Evolutionary conservation across 2,797 vertebrate species (phyloP).

Genomic region (Lacerta bilineata): DNA sequence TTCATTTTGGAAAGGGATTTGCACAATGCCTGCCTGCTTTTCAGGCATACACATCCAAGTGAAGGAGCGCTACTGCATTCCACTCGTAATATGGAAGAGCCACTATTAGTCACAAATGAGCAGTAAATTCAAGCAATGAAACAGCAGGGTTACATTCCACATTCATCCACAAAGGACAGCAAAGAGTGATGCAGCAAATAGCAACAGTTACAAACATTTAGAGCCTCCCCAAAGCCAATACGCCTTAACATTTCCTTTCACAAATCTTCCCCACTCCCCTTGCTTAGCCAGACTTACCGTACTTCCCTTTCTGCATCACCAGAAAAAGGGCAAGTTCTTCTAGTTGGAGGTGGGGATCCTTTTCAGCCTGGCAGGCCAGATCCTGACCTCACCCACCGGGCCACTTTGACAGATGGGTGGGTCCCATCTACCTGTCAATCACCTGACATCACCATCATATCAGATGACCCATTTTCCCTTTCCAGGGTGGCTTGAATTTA

Average conservation of each 20-base stretch:
- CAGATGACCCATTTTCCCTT: too few species aligned
- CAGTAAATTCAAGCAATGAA: conserved; percentile 65
- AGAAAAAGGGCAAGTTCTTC: too few species aligned
- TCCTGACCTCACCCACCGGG: too few species aligned
- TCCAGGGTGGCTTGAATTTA: too few species aligned
- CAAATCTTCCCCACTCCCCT: background rate
- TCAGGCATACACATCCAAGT: conserved; percentile 40
- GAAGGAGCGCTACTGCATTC: conserved; percentile 65
- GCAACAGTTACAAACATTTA: background rate
- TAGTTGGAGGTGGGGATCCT: too few species aligned
- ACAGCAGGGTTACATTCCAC: conserved; percentile 56
- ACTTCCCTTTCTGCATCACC: background rate
- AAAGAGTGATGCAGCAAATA: conserved; percentile 59
- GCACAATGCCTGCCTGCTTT: conserved; percentile 62
- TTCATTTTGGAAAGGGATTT: conserved; percentile 67
- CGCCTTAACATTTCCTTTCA: background rate
- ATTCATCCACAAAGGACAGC: background rate
- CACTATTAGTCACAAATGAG: conserved; percentile 62
- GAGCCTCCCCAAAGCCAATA: background rate
- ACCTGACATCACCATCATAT: too few species aligned
- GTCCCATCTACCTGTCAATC: too few species aligned
- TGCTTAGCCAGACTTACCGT: background rate
- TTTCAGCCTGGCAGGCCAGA: too few species aligned
- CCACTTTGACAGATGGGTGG: too few species aligned
- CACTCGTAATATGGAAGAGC: conserved; percentile 59